Evolutionary conservation across 37 sponge, comb jelly and placozoan species (phyloP).

Genomic region (Diacarnus erythraeanus): DNA sequence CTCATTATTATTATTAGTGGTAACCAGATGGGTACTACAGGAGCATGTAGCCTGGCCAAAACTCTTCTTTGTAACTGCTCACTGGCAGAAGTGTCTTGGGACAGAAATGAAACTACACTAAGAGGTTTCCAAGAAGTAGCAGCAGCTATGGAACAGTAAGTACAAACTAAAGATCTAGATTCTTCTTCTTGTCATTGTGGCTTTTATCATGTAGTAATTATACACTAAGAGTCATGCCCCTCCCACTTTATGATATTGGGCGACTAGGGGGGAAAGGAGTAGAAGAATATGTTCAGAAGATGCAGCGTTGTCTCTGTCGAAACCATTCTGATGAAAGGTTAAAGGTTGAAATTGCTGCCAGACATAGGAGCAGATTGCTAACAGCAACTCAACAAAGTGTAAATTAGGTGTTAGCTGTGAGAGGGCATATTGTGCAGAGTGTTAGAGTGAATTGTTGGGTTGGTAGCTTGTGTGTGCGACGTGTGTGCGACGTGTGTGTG

Average conservation of each 20-base stretch:
- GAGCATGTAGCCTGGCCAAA: constrained; percentile 55
- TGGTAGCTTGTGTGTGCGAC: not conserved
- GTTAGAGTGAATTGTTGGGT: not conserved
- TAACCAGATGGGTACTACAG: constrained; percentile 68
- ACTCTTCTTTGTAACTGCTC: constrained; percentile 30
- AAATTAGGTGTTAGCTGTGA: constrained; percentile 32
- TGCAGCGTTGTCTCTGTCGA: constrained; percentile 60
- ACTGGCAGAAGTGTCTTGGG: constrained; percentile 59
- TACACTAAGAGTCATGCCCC: constrained; percentile 71
- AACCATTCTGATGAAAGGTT: constrained; percentile 80
- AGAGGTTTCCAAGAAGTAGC: constrained; percentile 58
- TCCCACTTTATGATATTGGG: constrained; percentile 59
- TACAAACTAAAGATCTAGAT: not conserved
- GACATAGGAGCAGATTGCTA: constrained; percentile 48
- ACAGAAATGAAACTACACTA: constrained; percentile 66
- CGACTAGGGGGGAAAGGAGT: constrained; percentile 6
- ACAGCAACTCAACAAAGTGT: constrained; percentile 68
- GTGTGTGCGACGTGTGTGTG: not conserved
- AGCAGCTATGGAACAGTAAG: constrained; percentile 74
- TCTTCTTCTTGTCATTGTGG: not conserved
- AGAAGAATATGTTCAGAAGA: constrained; percentile 35
- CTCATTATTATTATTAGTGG: no score
- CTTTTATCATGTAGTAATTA: constrained; percentile 55
- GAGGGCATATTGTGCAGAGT: constrained; percentile 45
- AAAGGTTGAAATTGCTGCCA: constrained; percentile 56